phyloP scores from a whole-genome alignment of 1,140 invertebrate species.

The Ceratosolen solmsi region DNA sequence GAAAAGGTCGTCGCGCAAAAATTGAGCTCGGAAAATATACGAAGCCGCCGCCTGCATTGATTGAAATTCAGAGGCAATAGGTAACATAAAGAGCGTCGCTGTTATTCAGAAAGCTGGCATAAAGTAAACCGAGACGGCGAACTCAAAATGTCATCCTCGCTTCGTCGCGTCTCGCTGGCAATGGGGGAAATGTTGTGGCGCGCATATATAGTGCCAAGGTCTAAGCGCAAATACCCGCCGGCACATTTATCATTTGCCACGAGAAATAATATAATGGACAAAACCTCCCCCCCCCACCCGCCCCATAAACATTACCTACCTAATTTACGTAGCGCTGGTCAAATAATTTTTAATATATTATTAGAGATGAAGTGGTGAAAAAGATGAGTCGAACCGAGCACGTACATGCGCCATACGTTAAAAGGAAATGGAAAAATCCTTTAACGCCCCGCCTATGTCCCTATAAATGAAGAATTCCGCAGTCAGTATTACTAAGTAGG shows the following conservation, averaged over 20 bases:
- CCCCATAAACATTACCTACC: too few relatives aligned
- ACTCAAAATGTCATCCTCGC: neutral
- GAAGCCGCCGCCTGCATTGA: too few relatives aligned
- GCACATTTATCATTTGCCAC: conserved; percentile 26
- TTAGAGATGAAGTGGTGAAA: neutral
- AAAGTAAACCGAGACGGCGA: too few relatives aligned
- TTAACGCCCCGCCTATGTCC: too few relatives aligned
- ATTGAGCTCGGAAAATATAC: too few relatives aligned
- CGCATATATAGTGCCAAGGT: conserved; percentile 29
- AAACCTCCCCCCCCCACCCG: too few relatives aligned
- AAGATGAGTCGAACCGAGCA: neutral
- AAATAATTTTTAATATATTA: neutral
- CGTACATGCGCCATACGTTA: neutral
- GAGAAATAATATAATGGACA: neutral
- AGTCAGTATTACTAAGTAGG: too few relatives aligned
- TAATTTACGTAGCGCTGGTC: neutral
- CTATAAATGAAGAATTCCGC: too few relatives aligned
- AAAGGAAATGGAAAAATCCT: neutral
- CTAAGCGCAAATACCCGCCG: neutral
- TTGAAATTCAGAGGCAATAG: too few relatives aligned
- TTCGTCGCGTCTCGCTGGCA: conserved; percentile 1
- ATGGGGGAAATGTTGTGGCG: conserved; percentile 18
- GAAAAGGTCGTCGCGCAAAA: too few relatives aligned
- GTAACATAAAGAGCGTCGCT: too few relatives aligned
- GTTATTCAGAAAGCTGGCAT: too few relatives aligned